These are phyloP conservation scores for Tachuris rubrigastra DNA, from an alignment of 2,113 vertebrate species.

Conservation along the genomic window DNA sequence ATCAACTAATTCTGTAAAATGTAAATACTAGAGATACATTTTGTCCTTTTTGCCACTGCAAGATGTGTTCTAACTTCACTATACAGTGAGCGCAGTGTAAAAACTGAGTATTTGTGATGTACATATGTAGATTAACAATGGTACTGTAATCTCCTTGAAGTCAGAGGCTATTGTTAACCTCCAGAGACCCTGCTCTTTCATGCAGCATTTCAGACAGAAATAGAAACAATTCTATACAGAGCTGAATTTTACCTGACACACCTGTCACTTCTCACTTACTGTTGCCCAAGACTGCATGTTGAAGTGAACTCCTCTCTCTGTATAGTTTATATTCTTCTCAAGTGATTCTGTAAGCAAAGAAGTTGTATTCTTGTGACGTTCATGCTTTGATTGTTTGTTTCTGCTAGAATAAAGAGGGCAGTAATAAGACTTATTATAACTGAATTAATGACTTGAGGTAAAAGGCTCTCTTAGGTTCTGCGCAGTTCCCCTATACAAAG, in stretches of 20 bases:
- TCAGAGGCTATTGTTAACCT: background rate
- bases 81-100: background rate
- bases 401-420: slow-evolving; percentile 28
- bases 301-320: slow-evolving; percentile 73
- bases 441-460: background rate
- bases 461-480: background rate
- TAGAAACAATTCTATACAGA: background rate
- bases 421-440: background rate
- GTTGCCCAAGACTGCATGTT: slow-evolving; percentile 66
- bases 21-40: background rate
- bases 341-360: background rate
- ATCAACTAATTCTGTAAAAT: background rate
- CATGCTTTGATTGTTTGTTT: slow-evolving; percentile 28
- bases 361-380: slow-evolving; percentile 34
- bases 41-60: background rate
- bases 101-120: background rate
- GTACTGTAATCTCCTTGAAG: background rate
- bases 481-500: background rate
- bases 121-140: background rate
- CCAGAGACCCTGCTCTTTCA: background rate
- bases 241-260: background rate
- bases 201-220: background rate
- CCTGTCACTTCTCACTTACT: slow-evolving; percentile 54
- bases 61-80: background rate
- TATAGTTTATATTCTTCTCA: slow-evolving; percentile 60